A percentile compares a stretch with the other conserved stretches of the same genome.
These are phyloP conservation scores for Poeciliopsis occidentalis DNA, from an alignment of 2,113 vertebrate genomes.

Conservation along the genomic window DNA sequence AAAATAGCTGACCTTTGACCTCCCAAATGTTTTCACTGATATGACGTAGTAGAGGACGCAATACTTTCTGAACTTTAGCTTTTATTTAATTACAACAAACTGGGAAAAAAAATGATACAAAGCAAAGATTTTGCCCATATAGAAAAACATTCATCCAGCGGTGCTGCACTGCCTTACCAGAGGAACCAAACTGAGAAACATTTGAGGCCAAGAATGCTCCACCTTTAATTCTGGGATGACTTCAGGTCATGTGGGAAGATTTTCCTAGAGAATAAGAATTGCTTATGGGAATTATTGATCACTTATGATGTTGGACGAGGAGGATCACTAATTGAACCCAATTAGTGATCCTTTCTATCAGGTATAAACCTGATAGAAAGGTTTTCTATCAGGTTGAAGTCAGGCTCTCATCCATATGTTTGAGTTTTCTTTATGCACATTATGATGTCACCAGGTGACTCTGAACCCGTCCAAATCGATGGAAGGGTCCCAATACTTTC, in stretches of 20 bases:
- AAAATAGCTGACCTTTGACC: slow-evolving; percentile 29
- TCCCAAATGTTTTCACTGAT: slow-evolving; percentile 16
- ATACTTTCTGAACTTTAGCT: neutral
- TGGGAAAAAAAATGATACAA: neutral
- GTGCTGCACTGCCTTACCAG: neutral
- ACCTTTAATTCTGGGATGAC: neutral
- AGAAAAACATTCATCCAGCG: neutral
- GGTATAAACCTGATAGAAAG: too few relatives aligned
- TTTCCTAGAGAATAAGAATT: neutral
- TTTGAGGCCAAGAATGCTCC: neutral
- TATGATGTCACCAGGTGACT: too few relatives aligned
- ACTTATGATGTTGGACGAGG: neutral
- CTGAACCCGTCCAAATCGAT: too few relatives aligned
- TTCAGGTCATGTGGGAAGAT: neutral
- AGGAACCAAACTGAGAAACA: neutral
- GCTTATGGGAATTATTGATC: neutral
- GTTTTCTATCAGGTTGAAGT: too few relatives aligned
- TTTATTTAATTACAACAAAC: neutral
- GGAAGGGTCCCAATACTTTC: too few relatives aligned
- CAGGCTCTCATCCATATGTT: too few relatives aligned
- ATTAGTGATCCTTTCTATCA: too few relatives aligned
- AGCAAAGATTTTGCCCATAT: too few relatives aligned
- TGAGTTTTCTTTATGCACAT: too few relatives aligned
- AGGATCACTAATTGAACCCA: neutral
- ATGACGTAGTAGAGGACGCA: neutral